Conservation (phyloP, 2,113 vertebrate species). For the Lophura nycthemera region DNA sequence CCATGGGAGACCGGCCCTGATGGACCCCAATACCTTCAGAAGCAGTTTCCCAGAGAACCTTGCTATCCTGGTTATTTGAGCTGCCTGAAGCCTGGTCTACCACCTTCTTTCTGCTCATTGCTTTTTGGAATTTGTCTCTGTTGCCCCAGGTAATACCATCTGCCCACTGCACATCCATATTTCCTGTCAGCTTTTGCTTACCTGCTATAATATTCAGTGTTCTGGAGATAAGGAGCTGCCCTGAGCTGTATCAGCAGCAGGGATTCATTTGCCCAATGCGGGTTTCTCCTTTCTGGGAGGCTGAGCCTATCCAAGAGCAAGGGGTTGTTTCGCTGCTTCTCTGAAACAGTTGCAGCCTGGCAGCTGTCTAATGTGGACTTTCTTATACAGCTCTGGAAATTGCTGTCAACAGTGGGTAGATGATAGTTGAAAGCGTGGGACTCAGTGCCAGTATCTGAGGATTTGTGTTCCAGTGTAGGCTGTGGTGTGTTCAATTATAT, state of each 20-base stretch:
- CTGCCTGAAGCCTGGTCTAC: neutral
- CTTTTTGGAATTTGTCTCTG: neutral
- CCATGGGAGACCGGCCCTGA: neutral
- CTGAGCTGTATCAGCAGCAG: neutral
- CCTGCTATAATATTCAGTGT: neutral
- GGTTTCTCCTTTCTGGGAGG: neutral
- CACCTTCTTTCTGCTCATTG: neutral
- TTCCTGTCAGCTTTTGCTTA: neutral
- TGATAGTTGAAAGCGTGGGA: neutral
- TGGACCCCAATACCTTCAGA: neutral
- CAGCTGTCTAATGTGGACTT: neutral
- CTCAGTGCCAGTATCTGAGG: neutral
- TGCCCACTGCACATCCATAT: neutral
- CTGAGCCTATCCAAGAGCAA: neutral
- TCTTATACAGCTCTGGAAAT: neutral
- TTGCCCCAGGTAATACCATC: neutral
- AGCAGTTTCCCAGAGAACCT: neutral
- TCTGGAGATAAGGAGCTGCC: neutral
- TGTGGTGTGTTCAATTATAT: neutral
- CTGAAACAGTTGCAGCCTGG: neutral
- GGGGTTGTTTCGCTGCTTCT: neutral
- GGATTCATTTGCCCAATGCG: neutral
- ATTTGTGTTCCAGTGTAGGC: neutral
- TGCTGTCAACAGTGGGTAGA: neutral
- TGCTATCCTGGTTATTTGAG: neutral